Evolutionary conservation across 2,888 invertebrate genomes (phyloP).

Genomic region (Antheraea assamensis): DNA sequence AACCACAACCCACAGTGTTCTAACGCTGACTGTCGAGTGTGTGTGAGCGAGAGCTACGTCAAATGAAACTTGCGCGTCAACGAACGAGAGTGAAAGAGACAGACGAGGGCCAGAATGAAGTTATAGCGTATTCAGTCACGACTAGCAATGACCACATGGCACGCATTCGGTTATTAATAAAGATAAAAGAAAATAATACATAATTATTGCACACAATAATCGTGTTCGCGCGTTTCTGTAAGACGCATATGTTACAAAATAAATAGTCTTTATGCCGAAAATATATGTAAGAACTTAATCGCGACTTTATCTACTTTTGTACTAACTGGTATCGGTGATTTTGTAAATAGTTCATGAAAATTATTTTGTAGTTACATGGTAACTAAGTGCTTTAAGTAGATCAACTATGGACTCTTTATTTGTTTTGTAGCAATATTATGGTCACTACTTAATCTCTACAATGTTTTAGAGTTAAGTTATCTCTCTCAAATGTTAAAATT

Average conservation of each 20-base stretch:
- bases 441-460: too few species aligned
- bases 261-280: not conserved
- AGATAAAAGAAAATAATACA: slow-evolving; percentile 31
- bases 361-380: too few species aligned
- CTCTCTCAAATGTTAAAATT: too few species aligned
- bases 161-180: slow-evolving; percentile 59
- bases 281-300: not conserved
- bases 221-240: slow-evolving; percentile 74
- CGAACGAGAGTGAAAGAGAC: slow-evolving; percentile 50
- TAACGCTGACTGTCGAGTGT: slow-evolving; percentile 60
- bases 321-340: too few species aligned
- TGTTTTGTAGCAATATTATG: too few species aligned
- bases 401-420: too few species aligned
- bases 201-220: slow-evolving; percentile 68
- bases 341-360: too few species aligned
- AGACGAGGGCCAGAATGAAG: slow-evolving; percentile 28
- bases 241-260: slow-evolving; percentile 59
- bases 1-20: slow-evolving; percentile 35
- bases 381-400: too few species aligned
- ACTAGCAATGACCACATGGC: slow-evolving; percentile 77
- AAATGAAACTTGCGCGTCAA: slow-evolving; percentile 49
- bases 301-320: not conserved
- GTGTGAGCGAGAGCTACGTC: slow-evolving; percentile 63
- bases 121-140: slow-evolving; percentile 29
- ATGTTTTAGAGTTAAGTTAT: too few species aligned